phyloP scores from a whole-genome alignment of 2,888 invertebrate species.

The Endomychus coccineus region DNA sequence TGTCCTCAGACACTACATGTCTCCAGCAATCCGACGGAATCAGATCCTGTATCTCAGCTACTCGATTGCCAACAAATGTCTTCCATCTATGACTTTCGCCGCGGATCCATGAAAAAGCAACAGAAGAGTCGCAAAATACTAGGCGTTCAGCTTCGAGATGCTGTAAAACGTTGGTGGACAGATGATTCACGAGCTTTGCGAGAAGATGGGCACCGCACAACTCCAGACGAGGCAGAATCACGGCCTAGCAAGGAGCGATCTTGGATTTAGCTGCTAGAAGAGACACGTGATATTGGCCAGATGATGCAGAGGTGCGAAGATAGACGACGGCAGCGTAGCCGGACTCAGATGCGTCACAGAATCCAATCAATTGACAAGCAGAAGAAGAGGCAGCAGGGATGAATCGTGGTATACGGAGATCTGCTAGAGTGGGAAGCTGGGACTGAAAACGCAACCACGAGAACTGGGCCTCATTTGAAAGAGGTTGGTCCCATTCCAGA shows the following conservation, averaged over 20 bases:
- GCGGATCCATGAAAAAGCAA: too few species aligned
- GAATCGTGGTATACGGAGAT: constrained; percentile 1
- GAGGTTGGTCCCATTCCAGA: constrained; percentile 6
- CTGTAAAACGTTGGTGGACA: constrained; percentile 5
- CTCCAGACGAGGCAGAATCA: constrained; percentile 3
- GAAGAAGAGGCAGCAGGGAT: not conserved
- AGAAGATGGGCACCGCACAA: constrained; percentile 3
- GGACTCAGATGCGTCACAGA: too few species aligned
- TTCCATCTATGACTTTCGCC: too few species aligned
- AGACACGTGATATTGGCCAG: not conserved
- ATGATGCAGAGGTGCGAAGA: constrained; percentile 5
- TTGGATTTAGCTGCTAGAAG: constrained; percentile 1
- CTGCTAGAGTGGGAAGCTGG: too few species aligned
- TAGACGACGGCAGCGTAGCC: not conserved
- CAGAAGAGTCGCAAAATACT: not conserved
- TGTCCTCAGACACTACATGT: constrained; percentile 4
- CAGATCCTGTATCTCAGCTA: constrained; percentile 6
- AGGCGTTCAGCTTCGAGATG: constrained; percentile 3
- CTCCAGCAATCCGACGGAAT: too few species aligned
- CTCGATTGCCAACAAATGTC: constrained; percentile 7
- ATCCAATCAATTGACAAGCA: not conserved
- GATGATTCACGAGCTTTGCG: constrained; percentile 5
- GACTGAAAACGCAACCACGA: constrained; percentile 2
- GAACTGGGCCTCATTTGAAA: not conserved
- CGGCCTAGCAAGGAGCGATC: too few species aligned